A percentile compares a stretch with the other conserved stretches of the same genome.
Evolutionary conservation across 1,140 invertebrate genomes (phyloP).

Genomic region (Maconellicoccus hirsutus): DNA sequence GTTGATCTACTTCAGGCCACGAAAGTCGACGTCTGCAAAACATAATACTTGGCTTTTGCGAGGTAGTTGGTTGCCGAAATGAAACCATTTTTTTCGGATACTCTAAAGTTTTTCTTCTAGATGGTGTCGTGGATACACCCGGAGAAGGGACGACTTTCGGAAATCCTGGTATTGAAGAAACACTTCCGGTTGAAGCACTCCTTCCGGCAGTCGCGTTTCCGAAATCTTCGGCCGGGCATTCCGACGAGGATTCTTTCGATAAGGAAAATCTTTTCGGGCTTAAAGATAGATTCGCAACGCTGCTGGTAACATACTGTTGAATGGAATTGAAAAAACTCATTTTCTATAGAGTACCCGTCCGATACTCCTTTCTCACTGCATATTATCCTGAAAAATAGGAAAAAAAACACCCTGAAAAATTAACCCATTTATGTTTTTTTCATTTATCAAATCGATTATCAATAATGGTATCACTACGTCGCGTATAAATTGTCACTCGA

Average conservation of each 20-base stretch:
- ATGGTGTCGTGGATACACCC: constrained; percentile 39
- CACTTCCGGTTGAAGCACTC: constrained; percentile 25
- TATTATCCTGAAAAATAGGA: background rate
- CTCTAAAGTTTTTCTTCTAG: constrained; percentile 38
- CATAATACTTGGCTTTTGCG: constrained; percentile 44
- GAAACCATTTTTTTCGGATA: constrained; percentile 31
- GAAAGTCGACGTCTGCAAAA: constrained; percentile 62
- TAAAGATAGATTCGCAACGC: constrained; percentile 61
- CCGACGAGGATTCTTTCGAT: constrained; percentile 47
- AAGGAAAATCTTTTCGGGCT: constrained; percentile 63
- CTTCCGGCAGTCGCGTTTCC: constrained; percentile 30
- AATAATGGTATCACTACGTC: no score
- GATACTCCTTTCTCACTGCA: background rate
- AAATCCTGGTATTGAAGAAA: constrained; percentile 33
- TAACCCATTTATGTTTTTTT: no score
- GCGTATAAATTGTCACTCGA: no score
- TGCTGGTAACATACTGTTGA: constrained; percentile 64
- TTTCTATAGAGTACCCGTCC: background rate
- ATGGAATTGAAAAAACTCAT: constrained; percentile 76
- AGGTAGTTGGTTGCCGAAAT: constrained; percentile 41
- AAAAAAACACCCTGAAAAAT: background rate
- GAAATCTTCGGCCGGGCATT: constrained; percentile 33
- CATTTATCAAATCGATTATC: no score
- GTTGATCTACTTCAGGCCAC: constrained; percentile 69
- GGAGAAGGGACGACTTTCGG: constrained; percentile 51